phyloP scores from a whole-genome alignment of 2,888 invertebrate genomes.

The Drosophila mimetica region DNA sequence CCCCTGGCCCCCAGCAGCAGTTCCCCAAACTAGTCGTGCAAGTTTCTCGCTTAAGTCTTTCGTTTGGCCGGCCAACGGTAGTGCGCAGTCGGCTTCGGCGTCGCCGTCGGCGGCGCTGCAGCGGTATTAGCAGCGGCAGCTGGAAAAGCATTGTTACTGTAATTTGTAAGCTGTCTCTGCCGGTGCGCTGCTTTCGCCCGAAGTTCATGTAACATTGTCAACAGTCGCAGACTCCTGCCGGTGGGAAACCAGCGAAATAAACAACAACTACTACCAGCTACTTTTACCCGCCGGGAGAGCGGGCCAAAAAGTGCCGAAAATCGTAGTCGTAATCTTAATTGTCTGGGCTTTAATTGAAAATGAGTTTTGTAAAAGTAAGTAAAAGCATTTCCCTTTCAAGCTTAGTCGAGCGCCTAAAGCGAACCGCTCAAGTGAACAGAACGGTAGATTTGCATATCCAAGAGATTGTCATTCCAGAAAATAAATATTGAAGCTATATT shows the following conservation, averaged over 20 bases:
- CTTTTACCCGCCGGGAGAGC: slow-evolving; percentile 60
- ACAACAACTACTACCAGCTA: slow-evolving; percentile 30
- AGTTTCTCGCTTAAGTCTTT: slow-evolving; percentile 81
- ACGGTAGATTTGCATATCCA: not conserved
- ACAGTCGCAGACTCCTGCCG: slow-evolving; percentile 57
- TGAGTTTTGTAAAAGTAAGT: slow-evolving; percentile 58
- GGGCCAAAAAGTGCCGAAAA: slow-evolving; percentile 46
- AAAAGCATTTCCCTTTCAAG: slow-evolving; percentile 77
- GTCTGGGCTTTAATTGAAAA: slow-evolving; percentile 70
- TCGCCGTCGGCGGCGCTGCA: slow-evolving; percentile 25
- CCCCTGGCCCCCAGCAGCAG: slow-evolving; percentile 24
- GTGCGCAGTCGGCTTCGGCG: slow-evolving; percentile 45
- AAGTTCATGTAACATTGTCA: slow-evolving; percentile 84
- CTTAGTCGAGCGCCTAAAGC: slow-evolving; percentile 8
- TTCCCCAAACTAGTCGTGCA: slow-evolving; percentile 69
- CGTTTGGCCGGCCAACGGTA: slow-evolving; percentile 73
- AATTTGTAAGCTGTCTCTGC: slow-evolving; percentile 64
- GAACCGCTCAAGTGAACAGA: slow-evolving; percentile 15
- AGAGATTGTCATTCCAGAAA: not conserved
- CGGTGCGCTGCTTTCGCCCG: slow-evolving; percentile 77
- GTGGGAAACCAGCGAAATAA: slow-evolving; percentile 34
- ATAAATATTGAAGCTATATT: not conserved
- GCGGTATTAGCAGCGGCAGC: slow-evolving; percentile 23
- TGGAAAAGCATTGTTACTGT: slow-evolving; percentile 71
- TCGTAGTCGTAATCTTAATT: slow-evolving; percentile 73